Percentiles rank a stretch among this genome's conserved stretches.
These are phyloP conservation scores for Meteorus cinctellus DNA, from an alignment of 2,888 invertebrate genomes.

Conservation along the genomic window DNA sequence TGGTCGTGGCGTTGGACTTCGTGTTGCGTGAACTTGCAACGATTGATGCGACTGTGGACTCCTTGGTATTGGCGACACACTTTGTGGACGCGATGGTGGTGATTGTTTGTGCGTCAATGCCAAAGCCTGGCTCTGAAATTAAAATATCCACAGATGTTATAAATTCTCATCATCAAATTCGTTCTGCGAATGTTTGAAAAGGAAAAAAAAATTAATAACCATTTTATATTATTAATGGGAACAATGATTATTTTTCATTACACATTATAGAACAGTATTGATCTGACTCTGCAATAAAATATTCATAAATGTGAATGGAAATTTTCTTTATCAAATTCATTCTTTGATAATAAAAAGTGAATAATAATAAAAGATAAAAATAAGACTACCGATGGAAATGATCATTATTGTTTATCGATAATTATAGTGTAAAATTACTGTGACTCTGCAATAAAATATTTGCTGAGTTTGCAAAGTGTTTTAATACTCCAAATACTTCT, in stretches of 20 bases:
- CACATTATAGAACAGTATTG: background rate
- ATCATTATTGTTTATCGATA: background rate
- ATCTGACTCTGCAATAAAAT: background rate
- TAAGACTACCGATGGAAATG: no score
- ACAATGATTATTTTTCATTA: background rate
- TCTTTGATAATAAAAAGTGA: no score
- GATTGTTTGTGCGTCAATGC: constrained; percentile 78
- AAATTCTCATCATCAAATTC: no score
- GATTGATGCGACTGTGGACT: constrained; percentile 68
- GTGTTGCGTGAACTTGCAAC: constrained; percentile 58
- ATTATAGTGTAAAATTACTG: background rate
- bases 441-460: no score
- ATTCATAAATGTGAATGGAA: no score
- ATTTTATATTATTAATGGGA: no score
- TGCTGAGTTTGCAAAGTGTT: no score
- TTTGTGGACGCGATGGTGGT: constrained; percentile 72
- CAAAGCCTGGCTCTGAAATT: constrained; percentile 79
- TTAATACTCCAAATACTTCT: no score
- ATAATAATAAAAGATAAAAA: no score
- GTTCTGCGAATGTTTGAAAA: no score
- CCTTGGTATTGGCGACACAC: constrained; percentile 68
- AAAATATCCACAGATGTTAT: constrained; percentile 8
- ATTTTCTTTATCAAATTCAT: no score
- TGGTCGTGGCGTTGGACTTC: constrained; percentile 44
- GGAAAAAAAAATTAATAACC: no score